Base-by-base conservation (phyloP, 2,888 invertebrate genomes). In the Pandemis heparana region DNA sequence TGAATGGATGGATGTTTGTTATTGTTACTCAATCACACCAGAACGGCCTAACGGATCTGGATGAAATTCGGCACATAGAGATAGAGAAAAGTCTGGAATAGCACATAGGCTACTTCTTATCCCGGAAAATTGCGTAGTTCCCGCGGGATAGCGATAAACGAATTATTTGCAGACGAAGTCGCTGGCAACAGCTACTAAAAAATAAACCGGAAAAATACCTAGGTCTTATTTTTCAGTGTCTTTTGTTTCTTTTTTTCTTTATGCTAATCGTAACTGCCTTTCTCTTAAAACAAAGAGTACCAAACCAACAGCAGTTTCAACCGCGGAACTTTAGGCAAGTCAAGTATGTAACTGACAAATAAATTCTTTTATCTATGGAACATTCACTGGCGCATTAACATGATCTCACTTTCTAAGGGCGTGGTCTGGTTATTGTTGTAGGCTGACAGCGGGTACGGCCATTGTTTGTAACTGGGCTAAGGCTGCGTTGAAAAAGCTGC, bases 371-470 rank as follows among this genome's bases (percentile, higher is more conserved):
- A 23, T 63, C 56, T 23, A 14, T 0, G 18, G 16, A 16, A 56
- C 66, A 56, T 65, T 64, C 48, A 41, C 62, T 32, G 18, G 16
- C 14, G 38, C 48, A 56, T 41, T 56, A 41, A 41, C 66, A 56
- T 56, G 66, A 56, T 56, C 66, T 41, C 56, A 67, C 66, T 67
- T 67, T 67, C 66, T 67, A 65, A 65, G 56, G 66, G 66, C 66
- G 66, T 67, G 56, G 39, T 56, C 51, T 10, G 41, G 41, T 56
- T 56, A 56, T 67, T 67, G 18, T 67, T 46, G 66, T 14, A 16
- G 41, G 39, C 66, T 67, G 56, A 67, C 66, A 41, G 66, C 65
- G 51, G n/a, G 65, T 63, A 63, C 18, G 23, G 23, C 65, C 39
- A 67, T 67, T 67, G 66, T 67, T 56, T 53, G 41, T 51, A 48